Percentiles rank a stretch among this genome's conserved stretches.
These are phyloP conservation scores for Microtus oregoni DNA, from an alignment of 2,113 vertebrate genomes.

Conservation along the genomic window DNA sequence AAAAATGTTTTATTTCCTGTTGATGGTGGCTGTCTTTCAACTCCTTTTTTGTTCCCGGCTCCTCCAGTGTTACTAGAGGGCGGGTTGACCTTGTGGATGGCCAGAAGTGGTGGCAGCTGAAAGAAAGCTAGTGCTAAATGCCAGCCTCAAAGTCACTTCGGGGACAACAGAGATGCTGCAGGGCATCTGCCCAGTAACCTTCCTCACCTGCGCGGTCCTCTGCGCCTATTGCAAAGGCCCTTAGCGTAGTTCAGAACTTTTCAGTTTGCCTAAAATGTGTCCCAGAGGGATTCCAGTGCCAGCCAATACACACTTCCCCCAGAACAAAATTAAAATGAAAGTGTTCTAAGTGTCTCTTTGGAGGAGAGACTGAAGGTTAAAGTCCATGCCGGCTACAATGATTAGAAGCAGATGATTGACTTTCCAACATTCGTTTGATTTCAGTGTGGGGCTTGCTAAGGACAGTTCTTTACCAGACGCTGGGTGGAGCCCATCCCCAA, in stretches of 20 bases:
- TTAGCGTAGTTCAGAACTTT: background rate
- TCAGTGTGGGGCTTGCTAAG: fast-evolving
- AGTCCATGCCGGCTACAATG: background rate
- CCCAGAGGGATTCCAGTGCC: background rate
- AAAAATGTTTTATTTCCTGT: conserved; percentile 99
- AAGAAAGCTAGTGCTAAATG: background rate
- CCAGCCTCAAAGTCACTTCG: background rate
- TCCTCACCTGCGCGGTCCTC: background rate
- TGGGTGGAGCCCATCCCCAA: background rate
- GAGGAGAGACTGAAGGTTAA: background rate
- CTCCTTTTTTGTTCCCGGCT: conserved; percentile 73
- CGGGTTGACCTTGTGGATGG: background rate
- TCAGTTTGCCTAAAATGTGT: background rate
- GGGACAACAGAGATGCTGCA: background rate
- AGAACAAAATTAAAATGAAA: background rate
- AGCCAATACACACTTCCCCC: background rate
- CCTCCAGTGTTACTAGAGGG: background rate
- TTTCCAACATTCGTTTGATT: background rate
- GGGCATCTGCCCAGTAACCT: background rate
- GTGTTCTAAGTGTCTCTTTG: background rate
- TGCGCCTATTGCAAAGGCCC: background rate
- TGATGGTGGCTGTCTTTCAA: conserved; percentile 89
- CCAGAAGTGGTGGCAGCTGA: fast-evolving
- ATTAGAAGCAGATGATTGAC: background rate
- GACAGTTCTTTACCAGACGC: background rate